Conservation (phyloP, 1,140 invertebrate genomes). For the Orchestia grillus region DNA sequence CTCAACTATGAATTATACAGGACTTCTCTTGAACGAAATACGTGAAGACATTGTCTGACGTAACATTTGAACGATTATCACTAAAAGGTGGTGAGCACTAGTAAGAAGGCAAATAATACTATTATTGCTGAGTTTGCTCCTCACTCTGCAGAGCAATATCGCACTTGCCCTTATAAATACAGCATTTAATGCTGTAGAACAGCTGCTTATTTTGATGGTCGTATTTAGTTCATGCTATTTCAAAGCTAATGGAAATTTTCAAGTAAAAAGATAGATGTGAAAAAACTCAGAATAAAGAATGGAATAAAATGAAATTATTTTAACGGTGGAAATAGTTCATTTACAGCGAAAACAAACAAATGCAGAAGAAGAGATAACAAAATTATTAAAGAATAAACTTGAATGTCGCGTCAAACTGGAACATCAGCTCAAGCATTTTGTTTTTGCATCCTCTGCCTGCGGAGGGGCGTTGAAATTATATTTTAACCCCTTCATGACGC, state of each 20-base stretch:
- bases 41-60: neutral
- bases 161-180: too few relatives aligned
- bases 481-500: conserved; percentile 42
- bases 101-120: neutral
- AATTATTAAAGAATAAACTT: neutral
- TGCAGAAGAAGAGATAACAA: neutral
- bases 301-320: too few relatives aligned
- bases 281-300: neutral
- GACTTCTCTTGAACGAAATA: neutral
- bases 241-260: neutral
- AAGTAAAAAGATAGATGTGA: too few relatives aligned
- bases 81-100: neutral
- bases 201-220: neutral
- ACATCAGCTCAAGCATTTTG: neutral
- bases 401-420: neutral
- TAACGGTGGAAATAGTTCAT: too few relatives aligned
- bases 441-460: conserved; percentile 1
- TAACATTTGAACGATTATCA: neutral
- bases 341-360: neutral
- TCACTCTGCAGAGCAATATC: neutral
- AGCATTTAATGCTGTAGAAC: neutral
- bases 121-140: neutral
- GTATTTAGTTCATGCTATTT: neutral
- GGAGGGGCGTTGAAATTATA: conserved; percentile 10
- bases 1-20: neutral